A percentile compares a stretch with the other conserved stretches of the same genome.
phyloP scores from a whole-genome alignment of 1,140 invertebrate species.

The Sycophaga agraensis region DNA sequence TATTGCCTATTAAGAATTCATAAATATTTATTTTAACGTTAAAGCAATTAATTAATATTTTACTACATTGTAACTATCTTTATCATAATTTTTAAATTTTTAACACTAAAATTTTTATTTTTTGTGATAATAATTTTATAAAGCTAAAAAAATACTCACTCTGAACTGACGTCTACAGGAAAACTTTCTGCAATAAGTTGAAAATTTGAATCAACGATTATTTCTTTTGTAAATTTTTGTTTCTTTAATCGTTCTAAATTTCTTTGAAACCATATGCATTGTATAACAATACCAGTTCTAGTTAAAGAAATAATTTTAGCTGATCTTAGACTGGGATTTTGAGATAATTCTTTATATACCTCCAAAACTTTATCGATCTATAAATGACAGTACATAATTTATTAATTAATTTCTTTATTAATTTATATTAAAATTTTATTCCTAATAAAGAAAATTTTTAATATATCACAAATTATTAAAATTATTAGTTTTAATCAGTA shows the following conservation, averaged over 20 bases:
- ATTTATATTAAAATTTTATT: no score
- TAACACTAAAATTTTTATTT: neutral
- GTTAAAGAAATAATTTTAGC: constrained; percentile 55
- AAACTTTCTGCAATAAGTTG: constrained; percentile 52
- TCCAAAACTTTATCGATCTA: constrained; percentile 65
- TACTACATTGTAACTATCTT: neutral
- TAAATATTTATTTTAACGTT: neutral
- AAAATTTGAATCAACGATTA: constrained; percentile 58
- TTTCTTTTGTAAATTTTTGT: constrained; percentile 61
- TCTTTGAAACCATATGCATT: constrained; percentile 62
- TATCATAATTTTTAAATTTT: neutral
- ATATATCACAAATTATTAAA: no score
- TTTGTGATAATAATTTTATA: no score
- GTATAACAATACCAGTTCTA: constrained; percentile 39
- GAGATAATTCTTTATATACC: constrained; percentile 60
- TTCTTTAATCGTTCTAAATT: constrained; percentile 64
- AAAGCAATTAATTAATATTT: neutral
- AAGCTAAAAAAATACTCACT: no score
- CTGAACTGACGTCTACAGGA: constrained; percentile 62
- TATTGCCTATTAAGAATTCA: neutral
- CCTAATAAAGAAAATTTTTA: no score
- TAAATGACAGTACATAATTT: no score
- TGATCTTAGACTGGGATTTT: constrained; percentile 59
- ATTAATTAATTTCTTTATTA: no score
- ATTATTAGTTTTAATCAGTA: no score